These are phyloP conservation scores for Isoperla grammatica DNA, from an alignment of 2,888 invertebrate genomes.

Conservation along the genomic window DNA sequence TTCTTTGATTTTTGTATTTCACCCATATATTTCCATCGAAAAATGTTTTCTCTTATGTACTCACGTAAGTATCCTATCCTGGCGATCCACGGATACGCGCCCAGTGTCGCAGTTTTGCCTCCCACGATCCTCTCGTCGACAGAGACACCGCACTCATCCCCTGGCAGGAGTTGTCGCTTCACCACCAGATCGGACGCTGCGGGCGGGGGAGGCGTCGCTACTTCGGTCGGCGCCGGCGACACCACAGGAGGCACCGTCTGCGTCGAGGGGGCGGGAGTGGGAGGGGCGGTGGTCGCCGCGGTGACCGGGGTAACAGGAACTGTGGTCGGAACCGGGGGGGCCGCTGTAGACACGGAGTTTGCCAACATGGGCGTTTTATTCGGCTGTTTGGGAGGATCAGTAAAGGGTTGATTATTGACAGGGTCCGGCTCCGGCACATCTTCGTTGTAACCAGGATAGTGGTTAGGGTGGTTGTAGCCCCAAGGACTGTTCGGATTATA, in stretches of 20 bases:
- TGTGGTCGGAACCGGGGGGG: neutral
- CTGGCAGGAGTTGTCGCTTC: slow-evolving; percentile 47
- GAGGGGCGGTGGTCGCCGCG: neutral
- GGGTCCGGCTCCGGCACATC: too few species aligned
- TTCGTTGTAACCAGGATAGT: too few species aligned
- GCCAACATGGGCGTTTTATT: neutral
- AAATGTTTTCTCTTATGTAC: too few species aligned
- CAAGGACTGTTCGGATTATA: neutral
- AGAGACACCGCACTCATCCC: slow-evolving; percentile 50
- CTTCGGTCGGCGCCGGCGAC: neutral
- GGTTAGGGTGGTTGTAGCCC: neutral
- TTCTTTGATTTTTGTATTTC: too few species aligned
- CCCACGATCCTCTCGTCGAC: slow-evolving; percentile 57
- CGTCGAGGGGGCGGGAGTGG: neutral
- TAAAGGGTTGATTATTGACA: too few species aligned
- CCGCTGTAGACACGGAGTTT: neutral
- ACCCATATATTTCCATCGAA: too few species aligned
- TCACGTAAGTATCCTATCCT: too few species aligned
- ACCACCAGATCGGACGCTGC: slow-evolving; percentile 38
- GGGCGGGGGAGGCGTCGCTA: neutral
- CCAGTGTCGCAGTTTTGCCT: slow-evolving; percentile 52
- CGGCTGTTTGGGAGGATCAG: too few species aligned
- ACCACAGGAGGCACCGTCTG: neutral
- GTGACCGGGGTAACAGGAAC: neutral
- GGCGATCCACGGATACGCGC: slow-evolving; percentile 59